A percentile compares a stretch with the other conserved stretches of the same genome.
These are phyloP conservation scores for Maniola hyperantus DNA, from an alignment of 2,888 invertebrate species.

Conservation along the genomic window DNA sequence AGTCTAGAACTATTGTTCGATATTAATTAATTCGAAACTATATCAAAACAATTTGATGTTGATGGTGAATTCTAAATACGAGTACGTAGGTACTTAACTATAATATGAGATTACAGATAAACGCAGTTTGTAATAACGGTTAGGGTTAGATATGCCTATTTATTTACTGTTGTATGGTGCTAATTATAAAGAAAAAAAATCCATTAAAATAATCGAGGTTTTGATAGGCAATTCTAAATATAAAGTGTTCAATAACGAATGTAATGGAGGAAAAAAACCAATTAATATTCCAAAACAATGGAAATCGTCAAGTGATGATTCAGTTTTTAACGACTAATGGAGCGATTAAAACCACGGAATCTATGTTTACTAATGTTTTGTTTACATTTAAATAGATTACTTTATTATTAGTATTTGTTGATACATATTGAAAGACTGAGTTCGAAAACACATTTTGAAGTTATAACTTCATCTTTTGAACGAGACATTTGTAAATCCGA, in stretches of 20 bases:
- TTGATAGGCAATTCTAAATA: neutral
- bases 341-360: conserved; percentile 12
- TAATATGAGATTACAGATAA: neutral
- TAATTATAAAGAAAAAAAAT: neutral
- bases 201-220: neutral
- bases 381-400: conserved; percentile 19
- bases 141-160: no score
- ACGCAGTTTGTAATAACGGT: neutral
- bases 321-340: conserved; percentile 28
- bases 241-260: conserved; percentile 5
- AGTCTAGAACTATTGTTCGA: neutral
- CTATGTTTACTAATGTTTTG: conserved; percentile 29
- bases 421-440: neutral
- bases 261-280: conserved; percentile 29
- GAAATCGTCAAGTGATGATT: conserved; percentile 24
- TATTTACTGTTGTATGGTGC: neutral
- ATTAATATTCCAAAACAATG: conserved; percentile 22
- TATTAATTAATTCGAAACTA: conserved; percentile 1
- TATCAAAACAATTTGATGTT: conserved; percentile 2
- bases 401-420: conserved; percentile 3
- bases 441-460: neutral
- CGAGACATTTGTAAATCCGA: no score
- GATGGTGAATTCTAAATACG: neutral
- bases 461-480: neutral
- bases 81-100: neutral